Evolutionary conservation across 2,888 invertebrate genomes (phyloP), one percentile per base, ranked within the genome.

Genomic region (Psylliodes chrysocephalus): DNA sequence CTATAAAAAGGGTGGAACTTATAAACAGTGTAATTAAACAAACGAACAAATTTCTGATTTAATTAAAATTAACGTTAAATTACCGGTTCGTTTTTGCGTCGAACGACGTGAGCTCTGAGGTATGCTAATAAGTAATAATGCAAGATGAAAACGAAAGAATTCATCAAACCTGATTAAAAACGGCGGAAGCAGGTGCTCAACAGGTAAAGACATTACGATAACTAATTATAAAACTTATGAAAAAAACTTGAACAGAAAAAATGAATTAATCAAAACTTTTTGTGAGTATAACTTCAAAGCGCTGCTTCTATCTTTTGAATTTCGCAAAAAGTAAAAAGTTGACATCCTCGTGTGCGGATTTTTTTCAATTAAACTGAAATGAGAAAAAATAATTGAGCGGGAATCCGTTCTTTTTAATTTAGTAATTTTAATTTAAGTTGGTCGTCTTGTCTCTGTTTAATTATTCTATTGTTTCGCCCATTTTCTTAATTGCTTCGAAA

Each of bases 391-490:
- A 42, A 42, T 42, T 42, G 38, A 22, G 25, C 22, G 18, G 44
- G 46, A 52, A 59, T 62, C 54, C 49, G 64, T 66, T 67, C 65
- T 68, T 70, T 74, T 75, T 71, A 73, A 73, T 75, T 73, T 70
- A 70, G 69, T 71, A 71, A 72, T 73, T 74, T 74, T 73, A 73
- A 75, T 73, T 74, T 73, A 68, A 70, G 70, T 68, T 55, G 71
- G 60, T 65, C 57, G 71, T 68, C 66, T 67, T 73, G 67, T 69
- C 69, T 63, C 65, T 71, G 68, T 73, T 73, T 75, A 76, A 75
- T 77, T 75, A 75, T 71, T 75, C 70, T 71, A 73, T 74, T 75
- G 75, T 76, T 76, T 73, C 71, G 69, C 72, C 73, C 74, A 74
- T 77, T 77, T 74, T 75, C 75, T 74, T 77, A 77, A 78, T 75